Evolutionary conservation across 2,888 invertebrate species (phyloP).

Genomic region (Dermolepida albohirtum): DNA sequence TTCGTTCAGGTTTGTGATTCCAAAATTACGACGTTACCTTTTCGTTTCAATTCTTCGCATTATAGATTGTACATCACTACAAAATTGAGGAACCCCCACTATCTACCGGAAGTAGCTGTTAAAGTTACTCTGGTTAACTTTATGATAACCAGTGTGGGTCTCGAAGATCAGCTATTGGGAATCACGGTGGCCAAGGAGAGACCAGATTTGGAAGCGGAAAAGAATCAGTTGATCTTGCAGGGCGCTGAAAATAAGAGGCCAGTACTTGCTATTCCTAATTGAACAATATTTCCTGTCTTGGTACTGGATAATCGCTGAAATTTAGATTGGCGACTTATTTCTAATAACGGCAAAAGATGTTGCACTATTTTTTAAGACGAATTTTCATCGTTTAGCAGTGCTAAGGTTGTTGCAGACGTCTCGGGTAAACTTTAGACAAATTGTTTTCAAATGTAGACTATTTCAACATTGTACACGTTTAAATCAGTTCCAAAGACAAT

Average conservation of each 20-base stretch:
- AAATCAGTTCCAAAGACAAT: no score
- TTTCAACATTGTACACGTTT: no score
- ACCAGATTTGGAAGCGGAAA: slow-evolving; percentile 92
- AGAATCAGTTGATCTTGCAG: slow-evolving; percentile 87
- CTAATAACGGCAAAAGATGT: no score
- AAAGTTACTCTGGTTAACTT: slow-evolving; percentile 93
- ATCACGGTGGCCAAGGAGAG: slow-evolving; percentile 92
- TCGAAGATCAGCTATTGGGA: slow-evolving; percentile 90
- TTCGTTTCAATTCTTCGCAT: slow-evolving; percentile 45
- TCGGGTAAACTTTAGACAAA: no score
- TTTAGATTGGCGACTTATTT: no score
- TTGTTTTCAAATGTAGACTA: no score
- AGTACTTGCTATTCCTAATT: no score
- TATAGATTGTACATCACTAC: slow-evolving; percentile 91
- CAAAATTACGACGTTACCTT: slow-evolving; percentile 9
- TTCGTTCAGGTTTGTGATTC: slow-evolving; percentile 75
- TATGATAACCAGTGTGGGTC: slow-evolving; percentile 89
- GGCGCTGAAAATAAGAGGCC: slow-evolving; percentile 84
- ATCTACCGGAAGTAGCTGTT: slow-evolving; percentile 92
- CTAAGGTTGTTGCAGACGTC: no score
- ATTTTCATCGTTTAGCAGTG: no score
- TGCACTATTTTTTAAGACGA: no score
- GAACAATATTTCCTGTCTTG: no score
- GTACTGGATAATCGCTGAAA: no score
- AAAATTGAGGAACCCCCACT: slow-evolving; percentile 93